Base-by-base conservation (phyloP, 2,888 invertebrate genomes). In the Thymelicus sylvestris region DNA sequence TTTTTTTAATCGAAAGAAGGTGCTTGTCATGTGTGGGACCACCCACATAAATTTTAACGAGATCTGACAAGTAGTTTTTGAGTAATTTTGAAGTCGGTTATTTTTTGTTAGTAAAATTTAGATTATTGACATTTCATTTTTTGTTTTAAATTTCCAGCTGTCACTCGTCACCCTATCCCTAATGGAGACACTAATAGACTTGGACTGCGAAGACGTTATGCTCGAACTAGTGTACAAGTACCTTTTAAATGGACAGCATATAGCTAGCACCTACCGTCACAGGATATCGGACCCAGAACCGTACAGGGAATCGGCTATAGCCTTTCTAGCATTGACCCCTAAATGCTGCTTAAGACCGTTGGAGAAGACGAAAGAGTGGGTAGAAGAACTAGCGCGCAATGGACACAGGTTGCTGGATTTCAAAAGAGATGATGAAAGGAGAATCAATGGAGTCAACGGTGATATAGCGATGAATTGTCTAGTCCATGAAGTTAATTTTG, bases 171-270 rank as follows among this genome's bases (percentile, higher is more conserved):
- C 99, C 0, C 92, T 99, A 79, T 96, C 98, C 0, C 91, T 99
- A 12, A 97, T 99, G 89, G 97, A 98, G 86, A 98, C 98, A 0
- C 93, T 99, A 73, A 95, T 99, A 66, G 97, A 97, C 80, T 93
- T 99, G 74, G 97, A 98, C 89, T 99, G 98, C 90, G 99, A 99
- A 89, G 99, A 99, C 87, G 96, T 99, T 61, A 98, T 99, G 97
- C 93, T 98, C 79, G 98, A 98, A 83, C 93, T 99, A 64, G 95
- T 98, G 62, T 96, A 98, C 83, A 97, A 97, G 83, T 96, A 98
- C 85, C 94, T 99, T 0, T 77, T 92, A 1, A 86, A 83, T 71
- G 94, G 94, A 0, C 87, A 89, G 64, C 91, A 93, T 65, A 76
- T 93, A 6, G 84, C 85, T 80, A 80, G 85, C 0, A 76, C 86